Conservation (phyloP, 2,113 vertebrate genomes). For the Rutilus rutilus region DNA sequence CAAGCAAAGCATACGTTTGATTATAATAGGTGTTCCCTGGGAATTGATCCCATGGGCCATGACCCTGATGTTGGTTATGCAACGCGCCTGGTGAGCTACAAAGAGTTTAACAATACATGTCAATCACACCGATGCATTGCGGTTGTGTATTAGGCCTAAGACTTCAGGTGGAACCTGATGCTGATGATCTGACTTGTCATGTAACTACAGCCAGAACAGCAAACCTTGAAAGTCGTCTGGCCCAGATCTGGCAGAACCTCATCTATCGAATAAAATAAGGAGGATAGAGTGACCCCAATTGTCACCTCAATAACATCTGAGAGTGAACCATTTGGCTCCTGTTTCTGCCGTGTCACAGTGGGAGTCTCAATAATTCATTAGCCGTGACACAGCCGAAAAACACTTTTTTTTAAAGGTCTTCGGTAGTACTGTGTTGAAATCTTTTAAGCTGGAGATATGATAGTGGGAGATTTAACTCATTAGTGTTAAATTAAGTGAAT, state of each 20-base stretch:
- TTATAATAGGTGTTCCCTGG: background rate
- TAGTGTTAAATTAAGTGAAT: slow-evolving; percentile 9
- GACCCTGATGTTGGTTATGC: background rate
- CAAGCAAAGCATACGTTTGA: background rate
- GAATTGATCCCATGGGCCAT: background rate
- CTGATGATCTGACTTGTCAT: background rate
- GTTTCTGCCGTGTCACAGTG: slow-evolving; percentile 21
- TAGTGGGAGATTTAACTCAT: background rate
- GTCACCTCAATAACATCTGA: slow-evolving; percentile 10
- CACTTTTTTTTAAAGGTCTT: background rate
- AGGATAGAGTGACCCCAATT: slow-evolving; percentile 50
- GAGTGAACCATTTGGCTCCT: slow-evolving; percentile 20
- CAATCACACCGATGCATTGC: background rate
- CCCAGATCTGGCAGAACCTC: slow-evolving; percentile 8
- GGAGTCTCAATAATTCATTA: slow-evolving; percentile 28
- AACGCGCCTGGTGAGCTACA: background rate
- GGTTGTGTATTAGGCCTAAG: background rate
- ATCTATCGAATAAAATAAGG: background rate
- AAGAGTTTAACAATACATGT: background rate
- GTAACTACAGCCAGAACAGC: slow-evolving; percentile 2
- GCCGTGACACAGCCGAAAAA: background rate
- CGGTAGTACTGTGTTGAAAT: slow-evolving; percentile 34
- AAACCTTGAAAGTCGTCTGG: slow-evolving; percentile 14
- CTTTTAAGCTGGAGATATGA: slow-evolving; percentile 8
- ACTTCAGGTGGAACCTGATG: background rate